Base-by-base conservation (phyloP, 2,888 invertebrate species). In the Tetropium fuscum region DNA sequence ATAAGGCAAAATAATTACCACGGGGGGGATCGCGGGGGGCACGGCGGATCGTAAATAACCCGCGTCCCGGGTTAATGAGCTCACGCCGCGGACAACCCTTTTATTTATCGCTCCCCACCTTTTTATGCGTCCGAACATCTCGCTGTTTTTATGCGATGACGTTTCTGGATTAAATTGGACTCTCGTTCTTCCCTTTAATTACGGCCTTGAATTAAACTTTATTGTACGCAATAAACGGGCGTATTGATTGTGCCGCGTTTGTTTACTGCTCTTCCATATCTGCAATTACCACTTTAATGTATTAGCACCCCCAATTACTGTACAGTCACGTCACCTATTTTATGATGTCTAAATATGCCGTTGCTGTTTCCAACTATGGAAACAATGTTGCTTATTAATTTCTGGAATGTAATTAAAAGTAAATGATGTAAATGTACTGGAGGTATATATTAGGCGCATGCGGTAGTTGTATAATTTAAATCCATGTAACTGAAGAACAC, bases 1-100 rank as follows among this genome's bases (percentile, higher is more conserved):
- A 74, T 75, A 75, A 74, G 65, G 69, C 68, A 66, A 74, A 75
- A 75, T 75, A 75, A 75, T 74, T 75, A 76, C 73, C 59, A 56
- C 34, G 60, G 60, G 60, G 58, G 62, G 62, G 58, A n/a, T n/a
- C n/a, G 66, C 64, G 66, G 63, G 49, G 36, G 43, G 45, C 36
- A 57, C 61, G 64, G 67, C 53, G 60, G 58, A 57, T 72, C 74
- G 74, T 77, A 77, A 77, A 76, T 76, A 74, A 73, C 63, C 66
- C 59, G 44, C 64, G 66, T 64, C 69, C 61, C 69, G 66, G 74
- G 75, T 75, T 76, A 76, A 77, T 76, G 75, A 76, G 76, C 76
- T 73, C 74, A 68, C 73, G 71, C 71, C 65, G 73, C 68, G 68
- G 70, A 72, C 76, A 76, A 74, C 74, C 74, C 74, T 73, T 74